Evolutionary conservation across 2,113 vertebrate species (phyloP).

Genomic region (Cepphus grylle): DNA sequence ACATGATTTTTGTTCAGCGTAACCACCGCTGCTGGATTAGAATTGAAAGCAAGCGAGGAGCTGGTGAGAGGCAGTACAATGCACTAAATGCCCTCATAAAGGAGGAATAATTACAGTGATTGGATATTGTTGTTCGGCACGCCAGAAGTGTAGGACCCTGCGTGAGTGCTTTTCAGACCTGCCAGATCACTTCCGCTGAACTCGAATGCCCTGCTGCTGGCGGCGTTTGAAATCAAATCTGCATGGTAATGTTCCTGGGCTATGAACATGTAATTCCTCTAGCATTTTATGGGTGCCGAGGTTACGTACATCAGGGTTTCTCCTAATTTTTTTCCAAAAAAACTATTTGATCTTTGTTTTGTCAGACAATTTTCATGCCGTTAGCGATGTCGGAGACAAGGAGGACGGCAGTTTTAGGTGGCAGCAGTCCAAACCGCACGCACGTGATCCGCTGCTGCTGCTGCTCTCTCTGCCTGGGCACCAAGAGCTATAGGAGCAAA

Average conservation of each 20-base stretch:
- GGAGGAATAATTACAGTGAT: conserved; percentile 8
- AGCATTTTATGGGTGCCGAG: not conserved
- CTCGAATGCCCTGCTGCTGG: not conserved
- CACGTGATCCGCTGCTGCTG: not conserved
- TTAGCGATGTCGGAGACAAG: not conserved
- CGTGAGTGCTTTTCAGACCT: not conserved
- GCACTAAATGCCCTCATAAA: not conserved
- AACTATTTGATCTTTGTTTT: not conserved
- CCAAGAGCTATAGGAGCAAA: not conserved
- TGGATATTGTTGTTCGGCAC: not conserved
- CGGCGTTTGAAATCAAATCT: not conserved
- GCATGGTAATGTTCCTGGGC: not conserved
- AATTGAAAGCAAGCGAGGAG: not conserved
- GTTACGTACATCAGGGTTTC: not conserved
- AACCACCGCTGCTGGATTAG: not conserved
- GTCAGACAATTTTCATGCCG: not conserved
- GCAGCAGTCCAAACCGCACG: not conserved
- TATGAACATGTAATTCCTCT: accelerated
- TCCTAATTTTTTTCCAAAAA: not conserved
- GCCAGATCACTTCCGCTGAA: not conserved
- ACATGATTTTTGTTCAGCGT: not conserved
- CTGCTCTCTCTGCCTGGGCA: not conserved
- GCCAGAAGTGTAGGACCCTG: not conserved
- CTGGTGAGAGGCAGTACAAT: not conserved
- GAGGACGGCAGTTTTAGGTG: not conserved